Percentiles rank a stretch among this genome's conserved stretches.
These are phyloP conservation scores for Musca vetustissima DNA, from an alignment of 1,140 invertebrate genomes.

Conservation along the genomic window DNA sequence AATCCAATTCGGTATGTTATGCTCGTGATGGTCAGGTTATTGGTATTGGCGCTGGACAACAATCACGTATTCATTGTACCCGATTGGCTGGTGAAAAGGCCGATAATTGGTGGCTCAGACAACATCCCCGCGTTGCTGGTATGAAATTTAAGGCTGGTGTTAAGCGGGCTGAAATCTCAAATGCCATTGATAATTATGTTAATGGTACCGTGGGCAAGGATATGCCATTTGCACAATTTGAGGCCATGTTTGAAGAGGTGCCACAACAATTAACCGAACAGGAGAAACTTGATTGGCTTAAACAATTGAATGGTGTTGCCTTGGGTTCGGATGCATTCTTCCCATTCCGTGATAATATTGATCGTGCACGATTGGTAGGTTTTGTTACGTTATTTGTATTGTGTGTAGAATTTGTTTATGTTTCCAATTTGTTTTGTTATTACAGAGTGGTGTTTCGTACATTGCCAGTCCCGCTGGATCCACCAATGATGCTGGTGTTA, in stretches of 20 bases:
- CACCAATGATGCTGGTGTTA: constrained; percentile 88
- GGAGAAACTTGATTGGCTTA: constrained; percentile 80
- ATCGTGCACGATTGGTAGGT: constrained; percentile 84
- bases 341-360: constrained; percentile 97
- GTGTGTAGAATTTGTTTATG: constrained; percentile 23
- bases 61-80: constrained; percentile 97
- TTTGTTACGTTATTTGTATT: neutral
- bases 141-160: constrained; percentile 90
- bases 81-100: constrained; percentile 95
- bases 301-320: constrained; percentile 79
- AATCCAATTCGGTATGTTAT: constrained; percentile 64
- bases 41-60: constrained; percentile 96
- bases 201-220: constrained; percentile 82
- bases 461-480: constrained; percentile 93
- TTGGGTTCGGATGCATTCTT: constrained; percentile 99
- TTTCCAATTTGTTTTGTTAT: constrained; percentile 31
- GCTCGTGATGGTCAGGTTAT: constrained; percentile 85
- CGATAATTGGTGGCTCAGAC: constrained; percentile 97
- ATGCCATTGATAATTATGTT: constrained; percentile 95
- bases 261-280: constrained; percentile 68
- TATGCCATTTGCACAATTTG: constrained; percentile 54
- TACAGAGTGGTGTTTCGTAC: constrained; percentile 90
- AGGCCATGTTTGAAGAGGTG: constrained; percentile 68
- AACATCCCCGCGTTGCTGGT: constrained; percentile 82
- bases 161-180: constrained; percentile 90